Evolutionary conservation across 1,140 invertebrate species (phyloP).

Genomic region (Capitella teleta): DNA sequence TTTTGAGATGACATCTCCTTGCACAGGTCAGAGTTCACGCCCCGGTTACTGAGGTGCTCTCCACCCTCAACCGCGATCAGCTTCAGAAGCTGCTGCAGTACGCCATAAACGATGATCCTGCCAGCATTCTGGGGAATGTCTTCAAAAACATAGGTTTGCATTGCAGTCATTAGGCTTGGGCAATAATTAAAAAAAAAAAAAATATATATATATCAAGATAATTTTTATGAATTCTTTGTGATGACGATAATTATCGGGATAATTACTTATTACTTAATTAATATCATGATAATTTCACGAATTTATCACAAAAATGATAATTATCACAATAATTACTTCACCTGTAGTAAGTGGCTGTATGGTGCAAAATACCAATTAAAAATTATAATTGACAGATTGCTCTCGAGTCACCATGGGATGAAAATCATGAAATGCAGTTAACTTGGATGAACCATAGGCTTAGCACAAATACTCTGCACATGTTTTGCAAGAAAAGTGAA

Average conservation of each 20-base stretch:
- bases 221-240: neutral
- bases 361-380: no score
- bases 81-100: conserved; percentile 12
- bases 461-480: no score
- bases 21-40: conserved; percentile 10
- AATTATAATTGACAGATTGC: no score
- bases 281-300: neutral
- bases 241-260: neutral
- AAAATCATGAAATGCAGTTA: no score
- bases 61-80: conserved; percentile 6
- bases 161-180: neutral
- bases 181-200: neutral
- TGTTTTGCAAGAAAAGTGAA: no score
- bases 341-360: no score
- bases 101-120: conserved; percentile 12
- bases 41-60: conserved; percentile 9
- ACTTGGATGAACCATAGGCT: no score
- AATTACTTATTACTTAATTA: neutral
- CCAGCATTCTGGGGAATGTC: conserved; percentile 10
- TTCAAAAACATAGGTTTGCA: conserved; percentile 9
- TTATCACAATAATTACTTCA: no score
- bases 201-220: neutral
- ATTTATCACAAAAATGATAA: neutral
- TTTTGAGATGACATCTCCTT: neutral
- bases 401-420: no score